These are phyloP conservation scores for Pelobates fuscus DNA, from an alignment of 2,113 vertebrate genomes.

Conservation along the genomic window DNA sequence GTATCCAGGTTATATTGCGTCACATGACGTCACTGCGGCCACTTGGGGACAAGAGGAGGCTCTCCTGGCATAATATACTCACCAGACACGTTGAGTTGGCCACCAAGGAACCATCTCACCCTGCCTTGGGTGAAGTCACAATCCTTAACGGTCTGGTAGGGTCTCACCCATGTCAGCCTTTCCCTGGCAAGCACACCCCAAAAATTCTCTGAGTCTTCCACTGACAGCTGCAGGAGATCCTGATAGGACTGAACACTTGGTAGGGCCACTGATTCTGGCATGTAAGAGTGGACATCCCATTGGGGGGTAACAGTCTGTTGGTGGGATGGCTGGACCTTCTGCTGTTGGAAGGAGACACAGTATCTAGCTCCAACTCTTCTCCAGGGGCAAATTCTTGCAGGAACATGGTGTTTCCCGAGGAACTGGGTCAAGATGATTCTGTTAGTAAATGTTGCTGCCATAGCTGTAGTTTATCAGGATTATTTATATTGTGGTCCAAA, in stretches of 20 bases:
- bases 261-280: constrained; percentile 7
- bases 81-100: constrained; percentile 86
- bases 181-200: constrained; percentile 78
- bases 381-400: constrained; percentile 18
- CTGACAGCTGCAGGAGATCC: constrained; percentile 68
- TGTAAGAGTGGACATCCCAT: constrained; percentile 26
- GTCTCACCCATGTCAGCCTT: constrained; percentile 73
- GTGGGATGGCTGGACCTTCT: constrained; percentile 10
- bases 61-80: constrained; percentile 51
- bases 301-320: not conserved
- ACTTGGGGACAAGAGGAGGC: too few relatives aligned
- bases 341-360: not conserved
- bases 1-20: too few relatives aligned
- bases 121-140: constrained; percentile 65
- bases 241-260: constrained; percentile 57
- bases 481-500: not conserved
- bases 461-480: not conserved
- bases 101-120: constrained; percentile 84
- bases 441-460: constrained; percentile 38
- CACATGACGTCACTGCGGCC: too few relatives aligned
- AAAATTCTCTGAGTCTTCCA: constrained; percentile 73
- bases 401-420: constrained; percentile 9
- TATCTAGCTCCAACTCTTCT: not conserved
- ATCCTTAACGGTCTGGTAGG: constrained; percentile 74
- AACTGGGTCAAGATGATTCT: constrained; percentile 24